Evolutionary conservation across 1,140 invertebrate genomes (phyloP), one percentile per base, ranked within the genome.

Genomic region (Antheraea mylitta): DNA sequence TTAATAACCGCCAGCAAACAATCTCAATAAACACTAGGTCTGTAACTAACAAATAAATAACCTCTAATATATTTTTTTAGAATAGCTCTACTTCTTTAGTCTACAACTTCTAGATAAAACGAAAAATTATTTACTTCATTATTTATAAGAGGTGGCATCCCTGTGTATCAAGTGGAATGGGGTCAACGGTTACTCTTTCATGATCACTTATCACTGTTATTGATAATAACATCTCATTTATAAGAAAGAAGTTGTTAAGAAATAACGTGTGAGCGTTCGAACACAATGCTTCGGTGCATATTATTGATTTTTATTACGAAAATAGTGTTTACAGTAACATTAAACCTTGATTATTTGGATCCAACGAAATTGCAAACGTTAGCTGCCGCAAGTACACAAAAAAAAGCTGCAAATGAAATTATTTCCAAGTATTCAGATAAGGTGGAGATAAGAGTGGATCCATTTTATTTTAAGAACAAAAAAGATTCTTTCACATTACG

Each of bases 331-430:
- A 42, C 10, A 16, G n/a, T 66, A 18, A 68, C 64, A 59, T 10
- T 86, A 4, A 86, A 91, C 68, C 66, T 91, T 18, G 75, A 89
- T 5, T 89, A 89, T 66, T 78, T 91, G 42, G 87, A 90, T 48
- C 89, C 88, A 0, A 81, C 73, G 0, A 83, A 83, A 75, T 64
- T 91, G 42, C 89, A 91, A 77, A 90, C 89, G 4, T 81, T 78
- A 73, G 80, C 78, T 18, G 60, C 86, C 7, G 60, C 83, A 0
- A 59, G 64, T 0, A 58, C 74, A 5, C 89, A 91, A 76, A 64
- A 84, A 66, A 10, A 77, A 22, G 75, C 81, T 0, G 90, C 87
- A 0, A 18, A 18, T 7, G 16, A 66, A 3, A 79, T 89, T 9
- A 89, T 92, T 64, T 64, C n/a, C 11, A 78, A 79, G 45, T 89